A percentile compares a stretch with the other conserved stretches of the same genome.
Conservation (phyloP, 2,797 vertebrate species). For the Lacerta agilis region DNA sequence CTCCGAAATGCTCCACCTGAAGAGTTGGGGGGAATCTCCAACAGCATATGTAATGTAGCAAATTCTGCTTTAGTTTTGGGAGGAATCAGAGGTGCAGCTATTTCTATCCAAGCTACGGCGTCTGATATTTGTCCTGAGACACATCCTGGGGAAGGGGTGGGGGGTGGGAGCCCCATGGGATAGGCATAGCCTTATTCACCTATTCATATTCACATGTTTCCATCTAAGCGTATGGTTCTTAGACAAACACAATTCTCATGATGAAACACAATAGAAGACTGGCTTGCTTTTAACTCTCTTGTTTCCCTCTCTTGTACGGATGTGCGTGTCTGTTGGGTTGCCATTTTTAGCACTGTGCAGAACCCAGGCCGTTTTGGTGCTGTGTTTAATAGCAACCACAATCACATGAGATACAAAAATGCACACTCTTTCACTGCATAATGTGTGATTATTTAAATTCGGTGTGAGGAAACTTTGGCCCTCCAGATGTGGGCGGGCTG, state of each 20-base stretch:
- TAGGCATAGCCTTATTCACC: background rate
- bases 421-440: background rate
- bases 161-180: background rate
- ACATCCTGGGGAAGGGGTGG: background rate
- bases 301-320: background rate
- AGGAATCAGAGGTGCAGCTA: background rate
- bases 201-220: background rate
- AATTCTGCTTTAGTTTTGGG: too few species aligned
- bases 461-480: too few species aligned
- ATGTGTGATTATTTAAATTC: constrained; percentile 2
- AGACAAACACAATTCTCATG: background rate
- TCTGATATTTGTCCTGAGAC: background rate
- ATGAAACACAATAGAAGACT: background rate
- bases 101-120: background rate
- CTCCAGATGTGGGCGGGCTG: too few species aligned
- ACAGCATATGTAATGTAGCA: background rate
- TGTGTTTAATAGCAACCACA: background rate
- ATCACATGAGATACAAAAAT: background rate
- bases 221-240: background rate
- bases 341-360: background rate
- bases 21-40: background rate
- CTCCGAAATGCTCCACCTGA: background rate
- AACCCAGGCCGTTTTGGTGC: background rate
- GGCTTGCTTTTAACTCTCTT: background rate
- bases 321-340: background rate